A percentile compares a stretch with the other conserved stretches of the same genome.
These are phyloP conservation scores for Sebastes umbrosus DNA, from an alignment of 2,797 vertebrate species.

Conservation along the genomic window DNA sequence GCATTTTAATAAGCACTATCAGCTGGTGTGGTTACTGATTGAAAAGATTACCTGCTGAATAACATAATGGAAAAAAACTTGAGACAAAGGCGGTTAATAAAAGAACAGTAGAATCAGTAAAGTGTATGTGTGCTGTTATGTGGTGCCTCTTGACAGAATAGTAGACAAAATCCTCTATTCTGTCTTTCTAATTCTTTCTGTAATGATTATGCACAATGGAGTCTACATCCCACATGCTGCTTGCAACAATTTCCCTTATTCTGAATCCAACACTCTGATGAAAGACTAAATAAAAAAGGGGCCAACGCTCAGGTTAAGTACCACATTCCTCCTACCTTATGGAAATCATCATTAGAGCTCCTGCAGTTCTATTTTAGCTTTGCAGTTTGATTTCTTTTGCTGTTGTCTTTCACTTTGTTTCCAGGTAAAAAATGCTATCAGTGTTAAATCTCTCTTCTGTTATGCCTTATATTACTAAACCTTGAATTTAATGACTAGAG, in stretches of 20 bases:
- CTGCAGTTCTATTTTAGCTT: neutral
- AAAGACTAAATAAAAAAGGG: neutral
- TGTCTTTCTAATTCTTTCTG: neutral
- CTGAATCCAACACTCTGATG: neutral
- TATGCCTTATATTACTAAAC: neutral
- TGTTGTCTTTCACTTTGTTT: neutral
- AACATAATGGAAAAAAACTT: neutral
- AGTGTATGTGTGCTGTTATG: neutral
- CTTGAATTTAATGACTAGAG: neutral
- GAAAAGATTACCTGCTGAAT: neutral
- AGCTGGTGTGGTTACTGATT: neutral
- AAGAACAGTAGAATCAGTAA: neutral
- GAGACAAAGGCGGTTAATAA: neutral
- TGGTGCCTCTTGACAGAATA: neutral
- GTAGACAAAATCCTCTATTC: neutral
- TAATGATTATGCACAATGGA: neutral
- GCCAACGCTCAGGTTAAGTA: neutral
- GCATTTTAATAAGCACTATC: conserved; percentile 15
- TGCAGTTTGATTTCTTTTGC: neutral
- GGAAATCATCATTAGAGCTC: neutral
- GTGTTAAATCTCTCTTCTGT: neutral
- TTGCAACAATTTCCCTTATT: neutral
- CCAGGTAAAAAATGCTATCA: neutral
- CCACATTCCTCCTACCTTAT: neutral
- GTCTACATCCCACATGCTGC: neutral